phyloP scores from a whole-genome alignment of 2,113 vertebrate genomes.

The zebrafish (Danio rerio) region DNA sequence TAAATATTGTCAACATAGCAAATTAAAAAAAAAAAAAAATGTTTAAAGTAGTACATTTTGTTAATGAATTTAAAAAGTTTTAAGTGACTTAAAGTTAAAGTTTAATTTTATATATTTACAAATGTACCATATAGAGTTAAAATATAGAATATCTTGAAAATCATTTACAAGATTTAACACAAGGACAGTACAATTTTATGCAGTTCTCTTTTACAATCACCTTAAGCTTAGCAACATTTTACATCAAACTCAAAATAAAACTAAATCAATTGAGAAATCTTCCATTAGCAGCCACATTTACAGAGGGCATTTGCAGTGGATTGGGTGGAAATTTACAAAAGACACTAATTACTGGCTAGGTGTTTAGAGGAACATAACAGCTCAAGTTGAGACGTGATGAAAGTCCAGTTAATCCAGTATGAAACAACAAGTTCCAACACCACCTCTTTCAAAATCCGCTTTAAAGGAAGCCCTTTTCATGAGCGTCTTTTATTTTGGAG shows the following conservation, averaged over 20 bases:
- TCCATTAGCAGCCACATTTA: conserved; percentile 64
- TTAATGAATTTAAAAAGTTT: no score
- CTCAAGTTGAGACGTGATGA: conserved; percentile 22
- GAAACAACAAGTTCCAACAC: conserved; percentile 39
- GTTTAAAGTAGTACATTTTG: no score
- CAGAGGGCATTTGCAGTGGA: conserved; percentile 69
- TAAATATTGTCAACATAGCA: no score
- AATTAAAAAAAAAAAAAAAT: no score
- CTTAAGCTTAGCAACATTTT: no score
- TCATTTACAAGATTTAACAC: no score
- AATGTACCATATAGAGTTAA: no score
- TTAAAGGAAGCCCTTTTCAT: conserved; percentile 21
- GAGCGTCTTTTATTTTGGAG: neutral
- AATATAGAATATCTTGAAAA: no score
- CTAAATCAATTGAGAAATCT: neutral
- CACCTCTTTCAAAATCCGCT: neutral
- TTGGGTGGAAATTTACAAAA: conserved; percentile 67
- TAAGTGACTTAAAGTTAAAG: no score
- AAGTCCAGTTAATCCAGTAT: conserved; percentile 19
- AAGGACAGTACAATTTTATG: no score
- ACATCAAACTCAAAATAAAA: neutral
- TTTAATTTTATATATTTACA: no score
- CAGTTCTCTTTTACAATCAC: no score
- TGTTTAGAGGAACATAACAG: neutral
- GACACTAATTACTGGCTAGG: conserved; percentile 2